These are phyloP conservation scores for Drosophila pallidifrons DNA, from an alignment of 1,140 invertebrate genomes.

Conservation along the genomic window DNA sequence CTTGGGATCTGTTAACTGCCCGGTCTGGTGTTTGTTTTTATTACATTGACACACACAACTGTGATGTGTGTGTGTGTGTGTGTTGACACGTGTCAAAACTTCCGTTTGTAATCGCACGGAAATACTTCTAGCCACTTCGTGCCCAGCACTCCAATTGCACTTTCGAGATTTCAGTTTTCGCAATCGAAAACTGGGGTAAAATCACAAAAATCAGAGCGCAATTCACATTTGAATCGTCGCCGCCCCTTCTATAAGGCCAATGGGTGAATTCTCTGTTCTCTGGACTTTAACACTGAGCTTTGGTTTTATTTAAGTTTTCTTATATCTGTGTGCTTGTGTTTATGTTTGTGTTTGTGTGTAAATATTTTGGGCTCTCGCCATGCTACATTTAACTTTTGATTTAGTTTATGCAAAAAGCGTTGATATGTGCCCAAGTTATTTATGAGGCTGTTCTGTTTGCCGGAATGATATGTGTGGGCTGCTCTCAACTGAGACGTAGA, in stretches of 20 bases:
- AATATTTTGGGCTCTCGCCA: conserved; percentile 57
- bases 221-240: conserved; percentile 28
- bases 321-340: neutral
- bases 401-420: conserved; percentile 78
- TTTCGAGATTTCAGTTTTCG: conserved; percentile 31
- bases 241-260: conserved; percentile 15
- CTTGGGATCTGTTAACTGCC: conserved; percentile 44
- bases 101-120: conserved; percentile 82
- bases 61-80: conserved; percentile 31
- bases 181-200: conserved; percentile 69
- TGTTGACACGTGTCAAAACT: conserved; percentile 85
- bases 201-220: conserved; percentile 58
- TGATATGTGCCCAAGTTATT: conserved; percentile 59
- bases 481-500: conserved; percentile 16
- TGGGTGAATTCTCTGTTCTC: neutral
- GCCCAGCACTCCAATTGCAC: conserved; percentile 59
- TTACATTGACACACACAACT: conserved; percentile 66
- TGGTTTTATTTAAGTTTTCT: neutral
- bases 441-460: conserved; percentile 45
- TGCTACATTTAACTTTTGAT: conserved; percentile 78
- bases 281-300: neutral
- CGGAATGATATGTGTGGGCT: conserved; percentile 34
- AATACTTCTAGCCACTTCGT: conserved; percentile 75
- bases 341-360: conserved; percentile 15
- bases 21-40: conserved; percentile 72